Conservation (phyloP, 2,888 invertebrate genomes). For the Tanypteryx hageni region DNA sequence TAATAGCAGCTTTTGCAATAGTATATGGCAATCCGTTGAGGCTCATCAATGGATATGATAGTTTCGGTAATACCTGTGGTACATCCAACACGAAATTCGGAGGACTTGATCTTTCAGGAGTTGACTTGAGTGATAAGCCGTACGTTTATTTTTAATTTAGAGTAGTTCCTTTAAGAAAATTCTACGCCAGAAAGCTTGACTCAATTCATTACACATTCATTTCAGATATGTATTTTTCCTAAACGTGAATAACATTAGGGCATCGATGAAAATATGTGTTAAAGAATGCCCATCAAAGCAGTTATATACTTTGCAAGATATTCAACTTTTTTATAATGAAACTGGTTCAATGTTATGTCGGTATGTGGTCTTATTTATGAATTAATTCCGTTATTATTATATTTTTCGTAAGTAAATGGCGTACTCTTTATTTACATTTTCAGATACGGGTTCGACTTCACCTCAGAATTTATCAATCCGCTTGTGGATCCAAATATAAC, state of each 20-base stretch:
- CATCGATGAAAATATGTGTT: conserved; percentile 92
- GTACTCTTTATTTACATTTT: neutral
- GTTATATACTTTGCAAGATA: conserved; percentile 81
- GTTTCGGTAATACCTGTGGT: conserved; percentile 96
- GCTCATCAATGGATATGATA: conserved; percentile 93
- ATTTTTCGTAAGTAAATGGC: conserved; percentile 12
- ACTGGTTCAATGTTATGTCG: conserved; percentile 88
- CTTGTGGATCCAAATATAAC: conserved; percentile 52
- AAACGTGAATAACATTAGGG: conserved; percentile 85
- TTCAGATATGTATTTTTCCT: conserved; percentile 88
- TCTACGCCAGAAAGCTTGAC: neutral
- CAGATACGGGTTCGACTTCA: conserved; percentile 30
- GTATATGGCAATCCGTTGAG: conserved; percentile 92
- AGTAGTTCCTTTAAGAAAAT: neutral
- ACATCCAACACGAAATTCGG: conserved; percentile 84
- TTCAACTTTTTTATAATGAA: conserved; percentile 84
- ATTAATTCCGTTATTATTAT: neutral
- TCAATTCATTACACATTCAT: conserved; percentile 56
- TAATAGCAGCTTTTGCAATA: conserved; percentile 90
- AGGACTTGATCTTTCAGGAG: conserved; percentile 86
- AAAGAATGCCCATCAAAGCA: conserved; percentile 88
- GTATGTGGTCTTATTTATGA: conserved; percentile 71
- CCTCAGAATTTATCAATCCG: conserved; percentile 9
- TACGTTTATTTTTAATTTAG: conserved; percentile 71
- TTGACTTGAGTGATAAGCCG: conserved; percentile 87